Evolutionary conservation across 2,888 invertebrate species (phyloP).

Genomic region (Drymonia ruficornis): DNA sequence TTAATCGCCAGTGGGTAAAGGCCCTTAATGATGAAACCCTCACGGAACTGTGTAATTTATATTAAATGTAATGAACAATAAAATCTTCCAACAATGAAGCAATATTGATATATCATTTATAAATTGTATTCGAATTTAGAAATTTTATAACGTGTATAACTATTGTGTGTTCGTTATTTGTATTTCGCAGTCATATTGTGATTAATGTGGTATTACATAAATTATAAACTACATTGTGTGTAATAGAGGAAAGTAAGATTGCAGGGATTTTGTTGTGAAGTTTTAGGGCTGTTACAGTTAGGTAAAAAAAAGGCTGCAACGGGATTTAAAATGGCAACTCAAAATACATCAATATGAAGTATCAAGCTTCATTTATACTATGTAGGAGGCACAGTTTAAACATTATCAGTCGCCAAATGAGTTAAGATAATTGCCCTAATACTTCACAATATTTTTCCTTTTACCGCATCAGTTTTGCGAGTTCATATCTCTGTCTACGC

Average conservation of each 20-base stretch:
- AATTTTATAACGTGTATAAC: slow-evolving; percentile 36
- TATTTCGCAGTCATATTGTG: slow-evolving; percentile 28
- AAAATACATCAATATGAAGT: too few relatives aligned
- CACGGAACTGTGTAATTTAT: slow-evolving; percentile 32
- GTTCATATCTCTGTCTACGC: slow-evolving; percentile 12
- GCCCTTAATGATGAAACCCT: slow-evolving; percentile 16
- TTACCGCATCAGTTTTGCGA: slow-evolving; percentile 12
- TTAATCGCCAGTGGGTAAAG: too few relatives aligned
- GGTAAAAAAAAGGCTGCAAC: too few relatives aligned
- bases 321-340: too few relatives aligned
- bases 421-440: not conserved
- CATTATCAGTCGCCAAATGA: not conserved
- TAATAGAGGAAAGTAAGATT: slow-evolving; percentile 4
- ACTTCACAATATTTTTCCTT: not conserved
- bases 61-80: slow-evolving; percentile 40
- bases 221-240: slow-evolving; percentile 17
- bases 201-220: slow-evolving; percentile 32
- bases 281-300: not conserved
- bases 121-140: slow-evolving; percentile 49
- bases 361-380: too few relatives aligned
- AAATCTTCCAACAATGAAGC: slow-evolving; percentile 70
- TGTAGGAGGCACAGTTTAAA: too few relatives aligned
- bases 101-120: slow-evolving; percentile 72
- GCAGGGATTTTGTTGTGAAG: not conserved
- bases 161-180: slow-evolving; percentile 26